Conservation (phyloP, 2,888 invertebrate genomes). For the Parthenolecanium corni region DNA sequence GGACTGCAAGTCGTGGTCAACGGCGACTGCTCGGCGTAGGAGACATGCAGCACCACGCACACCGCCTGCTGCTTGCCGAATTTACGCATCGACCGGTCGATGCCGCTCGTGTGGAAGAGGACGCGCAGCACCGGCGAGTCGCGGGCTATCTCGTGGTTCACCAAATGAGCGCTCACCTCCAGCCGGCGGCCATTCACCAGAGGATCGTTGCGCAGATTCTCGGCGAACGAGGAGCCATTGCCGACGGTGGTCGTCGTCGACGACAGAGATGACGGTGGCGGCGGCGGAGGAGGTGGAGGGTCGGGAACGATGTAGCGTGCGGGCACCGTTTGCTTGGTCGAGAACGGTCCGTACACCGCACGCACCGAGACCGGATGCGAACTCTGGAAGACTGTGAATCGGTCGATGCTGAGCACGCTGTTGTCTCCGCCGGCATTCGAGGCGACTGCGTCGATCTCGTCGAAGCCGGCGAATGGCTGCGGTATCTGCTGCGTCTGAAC, state of each 20-base stretch:
- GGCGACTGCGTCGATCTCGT: conserved; percentile 31
- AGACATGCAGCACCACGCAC: conserved; percentile 69
- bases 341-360: conserved; percentile 88
- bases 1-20: conserved; percentile 86
- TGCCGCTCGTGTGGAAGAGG: conserved; percentile 64
- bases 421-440: conserved; percentile 32
- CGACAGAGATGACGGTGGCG: conserved; percentile 14
- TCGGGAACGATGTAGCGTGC: conserved; percentile 80
- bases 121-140: conserved; percentile 87
- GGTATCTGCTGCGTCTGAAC: conserved; percentile 41
- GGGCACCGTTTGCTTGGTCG: conserved; percentile 87
- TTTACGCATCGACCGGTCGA: conserved; percentile 21
- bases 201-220: conserved; percentile 60
- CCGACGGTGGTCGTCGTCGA: conserved; percentile 30
- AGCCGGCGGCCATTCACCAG: conserved; percentile 47
- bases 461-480: conserved; percentile 34
- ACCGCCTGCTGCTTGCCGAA: conserved; percentile 55
- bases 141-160: conserved; percentile 71
- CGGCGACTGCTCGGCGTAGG: conserved; percentile 39
- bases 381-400: conserved; percentile 83
- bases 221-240: conserved; percentile 81
- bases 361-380: conserved; percentile 81
- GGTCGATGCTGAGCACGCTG: conserved; percentile 66
- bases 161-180: conserved; percentile 87
- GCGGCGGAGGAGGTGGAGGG: conserved; percentile 40